A percentile compares a stretch with the other conserved stretches of the same genome.
These are phyloP conservation scores for Brienomyrus brachyistius DNA, from an alignment of 2,113 vertebrate species.

Conservation along the genomic window DNA sequence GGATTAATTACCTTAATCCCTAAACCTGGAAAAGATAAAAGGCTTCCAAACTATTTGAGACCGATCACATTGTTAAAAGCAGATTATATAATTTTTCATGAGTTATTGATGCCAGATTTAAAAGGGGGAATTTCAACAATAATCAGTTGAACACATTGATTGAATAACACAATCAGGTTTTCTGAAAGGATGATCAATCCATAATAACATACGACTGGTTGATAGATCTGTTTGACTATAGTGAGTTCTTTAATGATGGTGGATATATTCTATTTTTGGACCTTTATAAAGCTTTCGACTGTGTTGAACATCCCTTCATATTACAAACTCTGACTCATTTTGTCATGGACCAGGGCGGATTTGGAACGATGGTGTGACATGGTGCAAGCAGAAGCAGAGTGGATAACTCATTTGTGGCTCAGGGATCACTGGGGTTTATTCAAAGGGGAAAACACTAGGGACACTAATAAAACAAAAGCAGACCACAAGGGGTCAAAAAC, in stretches of 20 bases:
- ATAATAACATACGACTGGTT: background rate
- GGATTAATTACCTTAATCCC: background rate
- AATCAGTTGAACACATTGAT: background rate
- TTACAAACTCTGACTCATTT: background rate
- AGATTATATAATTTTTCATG: background rate
- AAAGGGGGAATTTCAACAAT: background rate
- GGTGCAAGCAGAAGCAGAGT: too few species aligned
- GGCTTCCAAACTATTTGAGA: background rate
- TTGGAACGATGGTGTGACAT: too few species aligned
- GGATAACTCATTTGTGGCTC: too few species aligned
- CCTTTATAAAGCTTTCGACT: conserved; percentile 10
- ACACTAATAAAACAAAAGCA: too few species aligned
- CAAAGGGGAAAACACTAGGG: too few species aligned
- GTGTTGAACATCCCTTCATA: conserved; percentile 2
- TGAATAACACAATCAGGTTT: background rate
- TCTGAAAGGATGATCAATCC: background rate
- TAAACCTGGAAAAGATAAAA: conserved; percentile 17
- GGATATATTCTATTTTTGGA: conserved; percentile 1
- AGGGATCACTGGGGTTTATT: too few species aligned
- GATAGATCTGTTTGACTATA: background rate
- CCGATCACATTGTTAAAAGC: too few species aligned
- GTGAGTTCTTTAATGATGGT: background rate
- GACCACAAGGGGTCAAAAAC: too few species aligned
- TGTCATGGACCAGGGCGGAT: too few species aligned
- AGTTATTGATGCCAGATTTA: background rate